These are phyloP conservation scores for Autographa gamma DNA, from an alignment of 2,888 invertebrate species.

Conservation along the genomic window DNA sequence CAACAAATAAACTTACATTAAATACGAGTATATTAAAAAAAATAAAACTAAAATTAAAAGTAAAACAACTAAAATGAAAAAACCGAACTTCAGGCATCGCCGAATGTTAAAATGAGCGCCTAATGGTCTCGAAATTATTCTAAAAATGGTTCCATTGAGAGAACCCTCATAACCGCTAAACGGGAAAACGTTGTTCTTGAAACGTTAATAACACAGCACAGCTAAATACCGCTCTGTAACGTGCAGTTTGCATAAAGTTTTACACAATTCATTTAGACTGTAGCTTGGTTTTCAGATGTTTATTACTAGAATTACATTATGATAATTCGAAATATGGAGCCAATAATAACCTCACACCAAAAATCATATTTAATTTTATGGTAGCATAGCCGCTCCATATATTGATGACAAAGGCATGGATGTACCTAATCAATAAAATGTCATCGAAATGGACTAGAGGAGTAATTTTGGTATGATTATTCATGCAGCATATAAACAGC, in stretches of 20 bases:
- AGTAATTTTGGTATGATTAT: neutral
- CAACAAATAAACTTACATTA: no score
- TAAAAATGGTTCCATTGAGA: slow-evolving; percentile 22
- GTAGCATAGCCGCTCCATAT: no score
- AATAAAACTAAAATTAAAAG: neutral
- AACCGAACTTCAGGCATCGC: slow-evolving; percentile 15
- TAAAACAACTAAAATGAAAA: slow-evolving; percentile 11
- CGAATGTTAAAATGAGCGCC: slow-evolving; percentile 28
- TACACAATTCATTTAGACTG: neutral
- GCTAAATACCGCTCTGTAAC: neutral
- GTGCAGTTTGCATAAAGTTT: neutral
- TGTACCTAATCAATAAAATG: no score
- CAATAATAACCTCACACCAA: no score
- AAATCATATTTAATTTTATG: no score
- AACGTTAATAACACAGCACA: slow-evolving; percentile 11
- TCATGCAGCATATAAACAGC: neutral
- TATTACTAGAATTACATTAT: neutral
- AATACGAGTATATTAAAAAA: no score
- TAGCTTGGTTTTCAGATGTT: neutral
- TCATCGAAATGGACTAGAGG: no score
- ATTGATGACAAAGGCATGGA: no score
- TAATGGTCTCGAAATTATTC: slow-evolving; percentile 33
- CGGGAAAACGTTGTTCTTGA: slow-evolving; percentile 13
- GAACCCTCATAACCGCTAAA: slow-evolving; percentile 19
- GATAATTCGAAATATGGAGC: no score